Conservation (phyloP, 1,140 invertebrate species). For the Lordiphosa mommai region DNA sequence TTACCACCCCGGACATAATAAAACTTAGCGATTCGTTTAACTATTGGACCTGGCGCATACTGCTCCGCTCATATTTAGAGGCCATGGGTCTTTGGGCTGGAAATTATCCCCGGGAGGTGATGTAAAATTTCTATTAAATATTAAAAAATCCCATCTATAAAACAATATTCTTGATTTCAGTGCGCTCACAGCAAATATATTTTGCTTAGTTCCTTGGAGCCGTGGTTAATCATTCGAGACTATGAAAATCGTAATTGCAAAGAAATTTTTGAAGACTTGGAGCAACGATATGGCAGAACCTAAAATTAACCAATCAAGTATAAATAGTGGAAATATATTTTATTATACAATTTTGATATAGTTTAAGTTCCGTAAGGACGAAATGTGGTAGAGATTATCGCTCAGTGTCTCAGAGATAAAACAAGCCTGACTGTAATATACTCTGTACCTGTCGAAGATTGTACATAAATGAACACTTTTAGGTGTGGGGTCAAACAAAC, state of each 20-base stretch:
- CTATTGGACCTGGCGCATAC: constrained; percentile 28
- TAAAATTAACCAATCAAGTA: background rate
- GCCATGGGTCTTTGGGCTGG: constrained; percentile 17
- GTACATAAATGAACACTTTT: no score
- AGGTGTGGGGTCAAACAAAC: no score
- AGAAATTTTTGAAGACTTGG: constrained; percentile 17
- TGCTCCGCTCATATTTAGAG: constrained; percentile 13
- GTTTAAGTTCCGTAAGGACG: no score
- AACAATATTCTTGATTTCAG: background rate
- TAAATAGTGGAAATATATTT: background rate
- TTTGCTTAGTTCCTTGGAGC: constrained; percentile 21
- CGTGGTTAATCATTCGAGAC: constrained; percentile 17
- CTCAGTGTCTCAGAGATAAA: no score
- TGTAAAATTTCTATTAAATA: no score
- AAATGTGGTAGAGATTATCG: no score
- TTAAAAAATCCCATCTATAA: no score
- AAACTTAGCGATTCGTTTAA: constrained; percentile 25
- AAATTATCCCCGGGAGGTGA: constrained; percentile 16
- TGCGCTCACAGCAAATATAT: constrained; percentile 23
- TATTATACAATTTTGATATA: no score
- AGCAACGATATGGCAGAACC: background rate
- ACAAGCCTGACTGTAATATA: no score
- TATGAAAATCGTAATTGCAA: constrained; percentile 3
- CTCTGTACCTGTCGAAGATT: no score
- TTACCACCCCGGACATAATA: constrained; percentile 9